Evolutionary conservation across 2,888 invertebrate species (phyloP).

Genomic region (Scotopteryx bipunctaria): DNA sequence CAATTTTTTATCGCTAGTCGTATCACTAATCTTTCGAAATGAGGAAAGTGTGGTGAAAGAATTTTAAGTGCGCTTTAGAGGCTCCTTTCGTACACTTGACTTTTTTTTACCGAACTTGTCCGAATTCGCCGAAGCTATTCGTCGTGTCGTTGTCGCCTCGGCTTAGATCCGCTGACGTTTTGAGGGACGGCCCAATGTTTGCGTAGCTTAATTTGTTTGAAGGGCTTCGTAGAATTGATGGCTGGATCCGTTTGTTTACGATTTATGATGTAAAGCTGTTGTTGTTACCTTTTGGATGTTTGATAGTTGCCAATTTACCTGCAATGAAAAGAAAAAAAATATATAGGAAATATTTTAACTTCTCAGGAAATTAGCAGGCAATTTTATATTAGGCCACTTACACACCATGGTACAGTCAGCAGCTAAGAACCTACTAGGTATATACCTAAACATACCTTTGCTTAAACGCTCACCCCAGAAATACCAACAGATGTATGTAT

Average conservation of each 20-base stretch:
- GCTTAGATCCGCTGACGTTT: conserved; percentile 59
- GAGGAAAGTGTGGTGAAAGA: too few species aligned
- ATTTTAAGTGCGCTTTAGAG: too few species aligned
- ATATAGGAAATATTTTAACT: neutral
- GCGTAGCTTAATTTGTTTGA: conserved; percentile 60
- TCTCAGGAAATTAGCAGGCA: too few species aligned
- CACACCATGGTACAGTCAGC: too few species aligned
- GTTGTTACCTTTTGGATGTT: conserved; percentile 4
- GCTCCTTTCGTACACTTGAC: neutral
- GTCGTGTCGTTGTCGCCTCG: conserved; percentile 43
- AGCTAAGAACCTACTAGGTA: too few species aligned
- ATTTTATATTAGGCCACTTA: too few species aligned
- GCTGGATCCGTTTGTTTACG: conserved; percentile 42
- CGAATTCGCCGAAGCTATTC: neutral
- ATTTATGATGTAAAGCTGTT: conserved; percentile 38
- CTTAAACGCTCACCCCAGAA: too few species aligned
- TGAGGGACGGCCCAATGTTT: conserved; percentile 63
- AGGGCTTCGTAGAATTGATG: conserved; percentile 46
- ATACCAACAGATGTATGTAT: neutral
- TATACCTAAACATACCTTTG: too few species aligned
- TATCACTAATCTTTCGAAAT: too few species aligned
- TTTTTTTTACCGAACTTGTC: neutral
- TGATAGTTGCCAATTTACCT: too few species aligned
- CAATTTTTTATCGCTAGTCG: too few species aligned
- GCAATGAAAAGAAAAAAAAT: too few species aligned